Evolutionary conservation across 2,113 vertebrate species (phyloP).

Genomic region (Larimichthys crocea): DNA sequence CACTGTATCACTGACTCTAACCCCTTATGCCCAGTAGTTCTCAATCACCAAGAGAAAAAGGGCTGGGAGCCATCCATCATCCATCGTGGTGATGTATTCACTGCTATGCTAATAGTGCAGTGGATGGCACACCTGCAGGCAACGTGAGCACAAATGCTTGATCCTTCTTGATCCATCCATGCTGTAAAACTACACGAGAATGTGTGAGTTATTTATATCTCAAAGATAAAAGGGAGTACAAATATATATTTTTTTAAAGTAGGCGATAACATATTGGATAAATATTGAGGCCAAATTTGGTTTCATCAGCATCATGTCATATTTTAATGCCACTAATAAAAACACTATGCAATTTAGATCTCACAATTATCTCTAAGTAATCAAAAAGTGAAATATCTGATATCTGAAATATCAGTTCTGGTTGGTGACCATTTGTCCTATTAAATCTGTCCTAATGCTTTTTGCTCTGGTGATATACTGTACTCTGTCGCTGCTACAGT

Average conservation of each 20-base stretch:
- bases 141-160: neutral
- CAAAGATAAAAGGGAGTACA: neutral
- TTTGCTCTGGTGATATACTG: neutral
- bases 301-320: conserved; percentile 3
- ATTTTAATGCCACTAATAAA: neutral
- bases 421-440: neutral
- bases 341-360: neutral
- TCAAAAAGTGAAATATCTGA: neutral
- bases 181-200: neutral
- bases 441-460: neutral
- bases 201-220: neutral
- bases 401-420: neutral
- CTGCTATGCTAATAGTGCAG: neutral
- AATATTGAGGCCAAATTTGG: neutral
- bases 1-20: neutral
- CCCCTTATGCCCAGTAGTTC: conserved; percentile 9
- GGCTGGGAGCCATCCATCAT: conserved; percentile 39
- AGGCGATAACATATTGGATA: neutral
- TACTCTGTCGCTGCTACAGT: neutral
- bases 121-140: conserved; percentile 5
- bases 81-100: conserved; percentile 47
- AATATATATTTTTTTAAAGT: neutral
- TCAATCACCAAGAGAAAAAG: conserved; percentile 34
- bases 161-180: neutral
- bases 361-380: neutral